Conservation (phyloP, 1,140 invertebrate species). For the Drusus annulatus region DNA sequence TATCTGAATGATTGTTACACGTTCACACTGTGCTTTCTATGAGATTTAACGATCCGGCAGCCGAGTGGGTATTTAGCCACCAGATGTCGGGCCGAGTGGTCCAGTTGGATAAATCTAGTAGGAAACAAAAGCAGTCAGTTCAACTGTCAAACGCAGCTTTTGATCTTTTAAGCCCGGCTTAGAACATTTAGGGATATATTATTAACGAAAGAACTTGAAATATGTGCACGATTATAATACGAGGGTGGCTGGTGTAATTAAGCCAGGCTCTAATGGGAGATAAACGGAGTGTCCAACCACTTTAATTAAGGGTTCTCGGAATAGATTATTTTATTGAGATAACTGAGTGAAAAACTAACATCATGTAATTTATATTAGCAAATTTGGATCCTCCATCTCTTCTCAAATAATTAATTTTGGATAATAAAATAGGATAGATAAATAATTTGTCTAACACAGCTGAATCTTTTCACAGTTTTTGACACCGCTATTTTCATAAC, state of each 20-base stretch:
- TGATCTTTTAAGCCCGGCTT: constrained; percentile 32
- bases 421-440: too few relatives aligned
- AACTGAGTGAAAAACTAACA: too few relatives aligned
- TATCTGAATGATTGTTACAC: background rate
- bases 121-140: constrained; percentile 39
- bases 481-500: too few relatives aligned
- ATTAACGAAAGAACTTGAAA: constrained; percentile 10
- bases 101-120: constrained; percentile 39
- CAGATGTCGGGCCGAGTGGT: constrained; percentile 25
- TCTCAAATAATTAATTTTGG: too few relatives aligned
- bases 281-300: background rate
- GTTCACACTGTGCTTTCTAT: background rate
- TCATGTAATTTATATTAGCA: too few relatives aligned
- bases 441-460: too few relatives aligned
- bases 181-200: constrained; percentile 3
- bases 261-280: background rate
- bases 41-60: background rate
- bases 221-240: background rate
- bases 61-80: constrained; percentile 5
- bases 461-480: too few relatives aligned
- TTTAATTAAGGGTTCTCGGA: too few relatives aligned
- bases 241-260: constrained; percentile 3
- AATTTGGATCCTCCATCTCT: too few relatives aligned
- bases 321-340: too few relatives aligned
- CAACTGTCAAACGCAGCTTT: constrained; percentile 41